Percentiles rank a stretch among this genome's conserved stretches.
Evolutionary conservation across 37 sponge, comb jelly and placozoan species (phyloP).

Genomic region (Oopsacas minuta): DNA sequence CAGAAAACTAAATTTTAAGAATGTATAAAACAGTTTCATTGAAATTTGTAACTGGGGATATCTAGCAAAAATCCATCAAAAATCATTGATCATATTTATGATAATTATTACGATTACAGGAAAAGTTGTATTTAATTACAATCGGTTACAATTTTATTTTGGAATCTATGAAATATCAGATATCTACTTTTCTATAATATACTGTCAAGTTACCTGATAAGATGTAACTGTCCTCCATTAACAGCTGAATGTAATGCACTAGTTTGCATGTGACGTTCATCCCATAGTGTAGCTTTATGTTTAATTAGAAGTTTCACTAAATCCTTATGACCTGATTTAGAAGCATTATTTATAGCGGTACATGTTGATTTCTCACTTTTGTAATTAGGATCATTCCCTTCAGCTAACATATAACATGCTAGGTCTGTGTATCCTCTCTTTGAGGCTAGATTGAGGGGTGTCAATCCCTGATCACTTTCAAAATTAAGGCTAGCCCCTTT

Average conservation of each 20-base stretch:
- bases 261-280: neutral
- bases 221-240: neutral
- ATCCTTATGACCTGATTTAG: neutral
- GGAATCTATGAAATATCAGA: no score
- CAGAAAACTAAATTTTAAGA: neutral
- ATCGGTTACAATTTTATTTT: no score
- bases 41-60: no score
- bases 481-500: neutral
- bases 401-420: neutral
- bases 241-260: neutral
- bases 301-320: neutral
- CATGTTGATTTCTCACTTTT: neutral
- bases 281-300: neutral
- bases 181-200: no score
- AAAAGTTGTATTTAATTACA: no score
- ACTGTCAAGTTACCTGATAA: slow-evolving; percentile 16
- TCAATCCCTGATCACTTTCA: neutral
- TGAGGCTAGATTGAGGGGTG: neutral
- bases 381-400: neutral
- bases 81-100: no score
- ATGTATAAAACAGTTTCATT: no score
- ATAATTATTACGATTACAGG: no score
- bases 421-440: neutral
- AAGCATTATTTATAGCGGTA: neutral
- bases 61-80: no score